phyloP scores from a whole-genome alignment of 2,797 vertebrate genomes.

The Halcyon smyrnensis region DNA sequence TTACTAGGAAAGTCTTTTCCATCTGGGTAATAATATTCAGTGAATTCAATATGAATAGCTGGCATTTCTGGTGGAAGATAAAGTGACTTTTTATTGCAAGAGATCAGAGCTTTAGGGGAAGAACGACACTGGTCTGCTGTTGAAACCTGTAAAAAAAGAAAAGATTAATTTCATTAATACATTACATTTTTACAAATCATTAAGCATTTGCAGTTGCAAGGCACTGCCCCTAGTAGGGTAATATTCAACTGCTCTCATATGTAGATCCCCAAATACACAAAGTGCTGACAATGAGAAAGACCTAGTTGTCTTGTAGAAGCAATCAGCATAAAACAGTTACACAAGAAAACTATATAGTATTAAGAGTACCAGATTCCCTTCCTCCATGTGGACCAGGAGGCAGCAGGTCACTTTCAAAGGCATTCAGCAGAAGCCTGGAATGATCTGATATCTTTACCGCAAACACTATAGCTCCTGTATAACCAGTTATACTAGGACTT shows the following conservation, averaged over 20 bases:
- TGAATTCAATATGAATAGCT: conserved; percentile 95
- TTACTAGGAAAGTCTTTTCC: conserved; percentile 97
- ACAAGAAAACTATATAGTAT: neutral
- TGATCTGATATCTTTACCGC: neutral
- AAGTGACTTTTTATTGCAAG: conserved; percentile 97
- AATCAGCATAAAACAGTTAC: neutral
- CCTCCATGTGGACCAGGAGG: neutral
- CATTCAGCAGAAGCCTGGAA: neutral
- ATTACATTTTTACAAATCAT: neutral
- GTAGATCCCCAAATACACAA: neutral
- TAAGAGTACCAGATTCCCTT: neutral
- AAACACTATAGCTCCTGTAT: neutral
- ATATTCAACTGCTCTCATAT: neutral
- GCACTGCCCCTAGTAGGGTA: neutral
- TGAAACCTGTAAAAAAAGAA: conserved; percentile 85
- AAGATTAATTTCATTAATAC: neutral
- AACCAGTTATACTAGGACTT: neutral
- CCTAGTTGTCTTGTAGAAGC: neutral
- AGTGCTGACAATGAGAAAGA: neutral
- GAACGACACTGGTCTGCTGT: conserved; percentile 95
- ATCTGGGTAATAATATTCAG: conserved; percentile 98
- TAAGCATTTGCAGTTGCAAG: neutral
- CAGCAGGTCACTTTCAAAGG: neutral
- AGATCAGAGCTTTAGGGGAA: conserved; percentile 96
- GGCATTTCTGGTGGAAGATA: conserved; percentile 99